A percentile compares a stretch with the other conserved stretches of the same genome.
phyloP scores from a whole-genome alignment of 2,888 invertebrate species.

The Drosophila percnosoma region DNA sequence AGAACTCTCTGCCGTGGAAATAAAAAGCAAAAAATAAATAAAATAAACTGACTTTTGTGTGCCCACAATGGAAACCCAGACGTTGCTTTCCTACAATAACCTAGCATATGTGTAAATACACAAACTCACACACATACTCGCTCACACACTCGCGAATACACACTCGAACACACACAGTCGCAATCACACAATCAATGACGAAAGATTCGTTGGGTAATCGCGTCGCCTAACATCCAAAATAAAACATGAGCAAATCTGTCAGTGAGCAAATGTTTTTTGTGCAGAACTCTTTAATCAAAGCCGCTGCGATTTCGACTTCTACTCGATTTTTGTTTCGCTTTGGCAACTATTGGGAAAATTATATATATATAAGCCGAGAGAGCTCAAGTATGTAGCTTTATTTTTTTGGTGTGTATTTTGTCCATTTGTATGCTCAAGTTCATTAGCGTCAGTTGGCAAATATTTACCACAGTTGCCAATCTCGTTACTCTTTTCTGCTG shows the following conservation, averaged over 20 bases:
- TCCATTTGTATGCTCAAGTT: conserved; percentile 75
- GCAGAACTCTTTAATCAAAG: conserved; percentile 68
- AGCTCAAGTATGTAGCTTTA: not conserved
- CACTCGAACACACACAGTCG: not conserved
- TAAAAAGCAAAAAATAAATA: not conserved
- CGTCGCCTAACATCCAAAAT: conserved; percentile 39
- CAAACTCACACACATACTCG: conserved; percentile 5
- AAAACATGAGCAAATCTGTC: conserved; percentile 41
- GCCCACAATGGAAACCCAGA: conserved; percentile 52
- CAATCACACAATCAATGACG: conserved; percentile 68
- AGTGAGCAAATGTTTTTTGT: conserved; percentile 51
- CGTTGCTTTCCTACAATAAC: conserved; percentile 41
- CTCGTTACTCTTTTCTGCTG: conserved; percentile 33
- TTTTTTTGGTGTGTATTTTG: conserved; percentile 23
- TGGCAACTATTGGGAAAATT: conserved; percentile 44
- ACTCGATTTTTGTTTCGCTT: conserved; percentile 9
- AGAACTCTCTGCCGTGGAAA: not conserved
- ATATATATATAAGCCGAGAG: conserved; percentile 12
- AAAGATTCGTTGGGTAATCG: conserved; percentile 73
- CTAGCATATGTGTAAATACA: conserved; percentile 40
- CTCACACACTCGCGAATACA: conserved; percentile 1
- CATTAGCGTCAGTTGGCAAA: conserved; percentile 80
- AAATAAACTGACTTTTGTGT: conserved; percentile 62
- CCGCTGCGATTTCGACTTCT: conserved; percentile 13
- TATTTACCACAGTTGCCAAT: conserved; percentile 73